A percentile compares a stretch with the other conserved stretches of the same genome.
Evolutionary conservation across 1,140 invertebrate genomes (phyloP).

Genomic region (Maconellicoccus hirsutus): DNA sequence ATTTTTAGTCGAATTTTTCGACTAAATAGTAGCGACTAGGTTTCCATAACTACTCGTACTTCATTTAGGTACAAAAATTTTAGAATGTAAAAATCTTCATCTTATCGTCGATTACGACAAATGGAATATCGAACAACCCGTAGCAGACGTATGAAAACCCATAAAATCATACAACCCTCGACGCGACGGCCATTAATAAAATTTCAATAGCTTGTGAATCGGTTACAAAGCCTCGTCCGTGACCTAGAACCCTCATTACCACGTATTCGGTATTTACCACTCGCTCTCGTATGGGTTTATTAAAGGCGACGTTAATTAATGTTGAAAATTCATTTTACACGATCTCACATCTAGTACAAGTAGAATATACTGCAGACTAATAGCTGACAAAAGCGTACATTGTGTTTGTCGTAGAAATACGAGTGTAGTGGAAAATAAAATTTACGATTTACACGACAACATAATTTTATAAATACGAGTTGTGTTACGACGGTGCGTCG

Average conservation of each 20-base stretch:
- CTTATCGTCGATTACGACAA: too few species aligned
- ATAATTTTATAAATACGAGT: background rate
- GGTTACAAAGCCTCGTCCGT: background rate
- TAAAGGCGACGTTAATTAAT: background rate
- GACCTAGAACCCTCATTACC: background rate
- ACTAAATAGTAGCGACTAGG: too few species aligned
- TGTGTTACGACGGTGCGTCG: background rate
- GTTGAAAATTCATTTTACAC: background rate
- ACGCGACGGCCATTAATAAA: too few species aligned
- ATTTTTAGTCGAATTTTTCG: too few species aligned
- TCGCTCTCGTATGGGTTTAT: background rate
- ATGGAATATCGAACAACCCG: too few species aligned
- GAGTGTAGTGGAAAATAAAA: background rate
- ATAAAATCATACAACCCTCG: too few species aligned
- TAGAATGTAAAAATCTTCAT: too few species aligned
- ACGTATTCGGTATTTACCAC: background rate
- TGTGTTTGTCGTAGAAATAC: background rate
- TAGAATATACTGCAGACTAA: background rate
- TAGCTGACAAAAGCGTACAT: constrained; percentile 8
- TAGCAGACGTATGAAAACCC: too few species aligned
- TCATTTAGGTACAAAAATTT: too few species aligned
- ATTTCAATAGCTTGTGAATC: too few species aligned
- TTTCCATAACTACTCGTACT: too few species aligned
- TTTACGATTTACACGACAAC: constrained; percentile 8
- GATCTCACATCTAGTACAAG: background rate